Evolutionary conservation across 2,113 vertebrate genomes (phyloP), one percentile per base, ranked within the genome.

Genomic region (Sphyrna mokarran): DNA sequence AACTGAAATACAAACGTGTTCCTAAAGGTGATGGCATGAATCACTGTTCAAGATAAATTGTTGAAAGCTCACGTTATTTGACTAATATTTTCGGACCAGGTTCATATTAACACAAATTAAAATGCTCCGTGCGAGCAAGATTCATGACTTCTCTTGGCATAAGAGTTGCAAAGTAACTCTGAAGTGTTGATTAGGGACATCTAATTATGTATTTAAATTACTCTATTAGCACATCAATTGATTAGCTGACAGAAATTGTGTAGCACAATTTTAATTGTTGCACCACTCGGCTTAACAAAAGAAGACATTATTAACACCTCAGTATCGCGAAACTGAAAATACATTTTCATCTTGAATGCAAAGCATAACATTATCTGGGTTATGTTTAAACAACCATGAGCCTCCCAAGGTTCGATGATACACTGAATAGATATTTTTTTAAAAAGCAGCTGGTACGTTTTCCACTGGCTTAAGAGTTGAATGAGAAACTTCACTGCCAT

Each of bases 201-300:
- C 66, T 69, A 94, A 94, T 94, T 94, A 69, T 68, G 1, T 70
- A 69, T 68, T 94, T 70, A 40, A 94, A 94, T 94, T 68, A 40
- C 18, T 94, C 91, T 70, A 29, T 70, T 94, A 94, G n/a, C n/a
- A 70, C 66, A 94, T 26, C 91, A 66, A 69, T 68, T 94, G 91
- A 94, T 69, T 94, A 94, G 63, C 33, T 94, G 63, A 29, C 63
- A 69, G 63, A 43, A 68, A 69, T 94, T 94, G 37, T 70, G 22
- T 43, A 22, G 63, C 18, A 40, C 37, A 58, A 37, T 26, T 43
- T 43, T 70, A 94, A 94, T 94, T 94, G 66, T 94, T 94, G 1
- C 8, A 69, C 91, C 33, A 48, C 10, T 26, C 0, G 33, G 20
- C 66, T 69, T 40, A 69, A 69, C n/a, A 94, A 94, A 94, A 69